Percentiles rank a stretch among this genome's conserved stretches.
These are phyloP conservation scores for Dasypus novemcinctus DNA, from an alignment of 2,113 vertebrate genomes.

Conservation along the genomic window DNA sequence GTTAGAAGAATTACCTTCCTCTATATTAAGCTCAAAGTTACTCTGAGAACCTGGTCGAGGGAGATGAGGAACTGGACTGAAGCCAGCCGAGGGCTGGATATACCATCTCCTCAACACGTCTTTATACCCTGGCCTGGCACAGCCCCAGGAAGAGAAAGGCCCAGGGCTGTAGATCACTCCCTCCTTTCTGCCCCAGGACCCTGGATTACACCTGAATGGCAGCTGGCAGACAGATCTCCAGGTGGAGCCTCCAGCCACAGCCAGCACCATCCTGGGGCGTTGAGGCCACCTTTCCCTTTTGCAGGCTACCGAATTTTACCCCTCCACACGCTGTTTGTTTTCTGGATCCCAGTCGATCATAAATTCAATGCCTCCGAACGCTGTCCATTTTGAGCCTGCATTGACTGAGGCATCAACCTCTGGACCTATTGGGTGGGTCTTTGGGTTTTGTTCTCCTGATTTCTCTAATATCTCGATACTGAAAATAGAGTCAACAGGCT, in stretches of 20 bases:
- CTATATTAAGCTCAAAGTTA: not conserved
- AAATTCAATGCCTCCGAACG: not conserved
- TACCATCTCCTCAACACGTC: constrained; percentile 36
- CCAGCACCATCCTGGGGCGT: not conserved
- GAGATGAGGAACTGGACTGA: not conserved
- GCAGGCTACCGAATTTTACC: not conserved
- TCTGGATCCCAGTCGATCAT: not conserved
- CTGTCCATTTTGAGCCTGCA: not conserved
- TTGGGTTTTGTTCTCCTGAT: not conserved
- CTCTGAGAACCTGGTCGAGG: constrained; percentile 15
- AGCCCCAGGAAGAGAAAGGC: not conserved
- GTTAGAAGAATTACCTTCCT: constrained; percentile 33
- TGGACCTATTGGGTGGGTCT: not conserved
- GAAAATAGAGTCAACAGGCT: not conserved
- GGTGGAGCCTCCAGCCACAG: not conserved
- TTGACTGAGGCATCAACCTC: not conserved
- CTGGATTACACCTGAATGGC: not conserved
- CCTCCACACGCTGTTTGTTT: not conserved
- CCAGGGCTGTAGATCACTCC: not conserved
- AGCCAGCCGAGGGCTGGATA: constrained; percentile 19
- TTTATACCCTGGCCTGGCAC: not conserved
- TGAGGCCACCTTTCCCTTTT: not conserved
- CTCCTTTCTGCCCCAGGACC: not conserved
- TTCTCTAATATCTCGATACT: not conserved
- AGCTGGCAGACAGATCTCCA: not conserved